phyloP scores from a whole-genome alignment of 1,140 invertebrate species.

The Pachypeltis micranthus region DNA sequence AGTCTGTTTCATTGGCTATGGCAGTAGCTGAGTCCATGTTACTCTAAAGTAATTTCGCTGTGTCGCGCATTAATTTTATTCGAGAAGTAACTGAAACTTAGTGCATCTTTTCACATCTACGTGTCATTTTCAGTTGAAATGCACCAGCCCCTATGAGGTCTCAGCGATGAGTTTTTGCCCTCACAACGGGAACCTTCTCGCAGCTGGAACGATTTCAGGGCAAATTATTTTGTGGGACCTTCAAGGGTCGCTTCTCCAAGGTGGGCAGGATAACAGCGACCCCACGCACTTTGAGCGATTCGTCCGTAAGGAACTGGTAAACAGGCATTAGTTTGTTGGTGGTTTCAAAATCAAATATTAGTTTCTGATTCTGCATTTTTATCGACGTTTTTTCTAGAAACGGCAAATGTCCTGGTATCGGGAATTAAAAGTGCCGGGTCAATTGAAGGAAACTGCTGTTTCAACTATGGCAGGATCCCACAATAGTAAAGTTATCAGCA shows the following conservation, averaged over 20 bases:
- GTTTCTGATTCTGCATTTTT: too few species aligned
- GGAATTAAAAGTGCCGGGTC: conserved; percentile 40
- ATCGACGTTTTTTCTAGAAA: conserved; percentile 30
- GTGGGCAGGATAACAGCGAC: conserved; percentile 47
- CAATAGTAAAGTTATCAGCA: conserved; percentile 44
- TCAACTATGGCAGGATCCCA: conserved; percentile 49
- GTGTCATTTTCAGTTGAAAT: conserved; percentile 38
- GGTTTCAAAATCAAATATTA: neutral
- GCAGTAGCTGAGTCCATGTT: too few species aligned
- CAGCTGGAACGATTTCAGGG: conserved; percentile 59
- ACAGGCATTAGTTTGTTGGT: neutral
- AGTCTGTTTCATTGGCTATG: too few species aligned
- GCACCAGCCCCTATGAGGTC: conserved; percentile 52
- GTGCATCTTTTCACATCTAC: neutral
- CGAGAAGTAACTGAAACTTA: too few species aligned
- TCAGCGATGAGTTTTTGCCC: conserved; percentile 51
- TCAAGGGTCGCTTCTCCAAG: conserved; percentile 46
- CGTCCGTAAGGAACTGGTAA: conserved; percentile 40
- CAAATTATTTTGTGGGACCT: conserved; percentile 60
- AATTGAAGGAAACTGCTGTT: conserved; percentile 45
- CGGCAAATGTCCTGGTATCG: conserved; percentile 55
- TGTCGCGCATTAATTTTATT: too few species aligned
- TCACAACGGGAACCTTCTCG: conserved; percentile 49
- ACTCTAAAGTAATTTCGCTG: too few species aligned
- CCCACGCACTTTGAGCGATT: conserved; percentile 45